Conservation (phyloP, 2,888 invertebrate genomes). For the Microctonus aethiopoides region DNA sequence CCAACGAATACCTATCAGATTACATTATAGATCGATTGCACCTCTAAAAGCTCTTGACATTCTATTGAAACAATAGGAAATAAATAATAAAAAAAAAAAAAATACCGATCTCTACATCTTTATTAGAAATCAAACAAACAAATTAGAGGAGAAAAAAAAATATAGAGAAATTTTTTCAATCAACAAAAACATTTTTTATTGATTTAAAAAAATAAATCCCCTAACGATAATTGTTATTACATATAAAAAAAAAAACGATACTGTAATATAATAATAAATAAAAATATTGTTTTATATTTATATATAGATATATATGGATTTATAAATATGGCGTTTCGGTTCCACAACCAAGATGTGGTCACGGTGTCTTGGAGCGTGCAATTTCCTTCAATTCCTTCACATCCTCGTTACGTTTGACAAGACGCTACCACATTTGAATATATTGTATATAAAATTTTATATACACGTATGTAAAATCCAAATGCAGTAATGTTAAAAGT, state of each 20-base stretch:
- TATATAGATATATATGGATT: neutral
- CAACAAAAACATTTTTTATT: too few relatives aligned
- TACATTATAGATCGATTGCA: neutral
- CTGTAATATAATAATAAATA: neutral
- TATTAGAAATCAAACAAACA: too few relatives aligned
- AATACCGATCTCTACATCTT: too few relatives aligned
- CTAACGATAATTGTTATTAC: too few relatives aligned
- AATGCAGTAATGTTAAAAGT: neutral
- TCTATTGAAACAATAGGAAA: neutral
- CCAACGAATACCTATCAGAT: neutral
- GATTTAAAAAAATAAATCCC: too few relatives aligned
- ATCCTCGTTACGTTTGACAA: conserved; percentile 2
- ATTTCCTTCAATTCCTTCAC: conserved; percentile 9
- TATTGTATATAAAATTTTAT: neutral
- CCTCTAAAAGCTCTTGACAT: neutral
- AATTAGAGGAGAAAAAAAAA: too few relatives aligned
- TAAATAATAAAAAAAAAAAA: neutral
- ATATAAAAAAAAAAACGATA: neutral
- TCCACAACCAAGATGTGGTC: conserved; percentile 6
- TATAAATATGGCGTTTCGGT: neutral
- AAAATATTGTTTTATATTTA: neutral
- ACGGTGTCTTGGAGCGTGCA: conserved; percentile 18
- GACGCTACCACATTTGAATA: neutral
- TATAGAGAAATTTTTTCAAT: too few relatives aligned
- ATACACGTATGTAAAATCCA: neutral